Evolutionary conservation across 2,113 vertebrate genomes (phyloP), one percentile per base, ranked within the genome.

Genomic region (Chiloscyllium plagiosum): DNA sequence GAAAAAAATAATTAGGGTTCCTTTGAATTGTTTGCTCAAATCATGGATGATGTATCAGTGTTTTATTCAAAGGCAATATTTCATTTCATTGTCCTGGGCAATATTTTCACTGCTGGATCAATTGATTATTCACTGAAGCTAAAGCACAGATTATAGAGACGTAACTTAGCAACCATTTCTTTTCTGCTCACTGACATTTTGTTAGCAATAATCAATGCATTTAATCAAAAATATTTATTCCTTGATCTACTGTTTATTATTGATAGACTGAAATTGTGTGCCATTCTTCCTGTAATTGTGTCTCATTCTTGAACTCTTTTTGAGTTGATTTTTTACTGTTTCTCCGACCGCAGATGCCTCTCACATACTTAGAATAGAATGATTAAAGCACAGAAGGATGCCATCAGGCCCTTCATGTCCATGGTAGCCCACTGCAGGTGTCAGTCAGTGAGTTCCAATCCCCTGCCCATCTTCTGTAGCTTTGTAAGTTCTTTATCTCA

Each of bases 111-210:
- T 89, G 52, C 56, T 56, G 86, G 15, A 52, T 89, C 86, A 89
- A 89, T 89, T 92, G 87, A 92, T 61, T n/a, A 92, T 65, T 61
- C 87, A n/a, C 26, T 92, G 87, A 90, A 90, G 52, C 61, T 29
- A 92, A 61, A 92, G 87, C 56, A 61, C 56, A 92, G 65, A 61
- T 61, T 83, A 83, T 83, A 83, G 17, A 6, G 80, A 83, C 19
- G 37, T 83, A 92, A 65, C 56, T 92, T 61, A 92, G 56, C 56
- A 92, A 65, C 87, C 29, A 92, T 65, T 65, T 56, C 52, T 65
- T 65, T 65, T 13, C 52, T 33, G 50, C 85, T 87, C 24, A 50
- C 87, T 33, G 26, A 12, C 65, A 19, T 61, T n/a, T 33, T 92
- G 61, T 65, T 56, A 92, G 56, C 52, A 92, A 15, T 65, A 61